Base-by-base conservation (phyloP, 2,797 vertebrate genomes). In the Hephaestus fuliginosus region DNA sequence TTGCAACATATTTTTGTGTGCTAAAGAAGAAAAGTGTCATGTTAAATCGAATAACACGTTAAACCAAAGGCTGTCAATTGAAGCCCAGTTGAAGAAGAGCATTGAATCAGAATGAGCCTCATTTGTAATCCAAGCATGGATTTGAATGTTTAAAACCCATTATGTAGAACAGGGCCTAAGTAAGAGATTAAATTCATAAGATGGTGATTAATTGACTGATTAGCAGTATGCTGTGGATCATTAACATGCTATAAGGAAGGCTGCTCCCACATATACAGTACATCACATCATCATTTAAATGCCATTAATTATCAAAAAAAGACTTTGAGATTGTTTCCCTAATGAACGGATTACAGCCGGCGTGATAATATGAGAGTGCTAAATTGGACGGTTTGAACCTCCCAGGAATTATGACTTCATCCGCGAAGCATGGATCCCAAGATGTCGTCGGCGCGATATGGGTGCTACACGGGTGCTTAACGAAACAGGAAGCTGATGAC, bases 181-280 rank as follows among this genome's bases (percentile, higher is more conserved):
- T 88, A 89, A 89, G 88, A 93, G 92, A 94, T 95, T 94, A 91
- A 86, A 93, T 92, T 94, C 88, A 90, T 91, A 88, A 90, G 76
- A 91, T 88, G 89, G 81, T 91, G 93, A 95, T 95, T 95, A 95
- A 95, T 92, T 93, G 93, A 92, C 90, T 94, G 93, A 95, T 96
- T 95, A 94, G 88, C 76, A 72, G 78, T 88, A 88, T 78, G 91
- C 91, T 77, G 77, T 52, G 88, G 88, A 92, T 95, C 93, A 92
- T 93, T 95, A 92, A 74, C 78, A 85, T 86, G 86, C 89, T 89
- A 87, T 89, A 90, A 85, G 84, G 83, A 89, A 87, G 85, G 84
- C 88, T 83, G 86, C 80, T 25, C 77, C 55, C 81, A 78, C 84
- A 81, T 89, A 91, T 87, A 89, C 74, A 84, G 73, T 78, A 81